These are phyloP conservation scores for Herpetotheres cachinnans DNA, from an alignment of 2,113 vertebrate genomes.

Conservation along the genomic window DNA sequence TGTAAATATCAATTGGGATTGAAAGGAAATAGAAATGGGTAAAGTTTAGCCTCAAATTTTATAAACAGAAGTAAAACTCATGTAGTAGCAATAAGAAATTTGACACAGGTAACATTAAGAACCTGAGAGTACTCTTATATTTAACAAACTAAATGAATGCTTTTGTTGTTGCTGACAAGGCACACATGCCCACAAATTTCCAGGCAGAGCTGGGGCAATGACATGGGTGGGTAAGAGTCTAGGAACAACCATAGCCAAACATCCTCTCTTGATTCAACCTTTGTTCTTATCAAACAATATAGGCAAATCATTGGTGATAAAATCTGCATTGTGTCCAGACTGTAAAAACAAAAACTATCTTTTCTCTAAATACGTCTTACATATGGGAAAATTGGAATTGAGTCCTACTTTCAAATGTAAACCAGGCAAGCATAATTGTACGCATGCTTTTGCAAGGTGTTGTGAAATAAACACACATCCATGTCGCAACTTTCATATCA, in stretches of 20 bases:
- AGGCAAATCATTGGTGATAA: background rate
- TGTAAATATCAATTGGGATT: background rate
- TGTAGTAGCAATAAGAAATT: background rate
- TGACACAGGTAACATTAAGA: background rate
- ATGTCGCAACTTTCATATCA: conserved; percentile 3
- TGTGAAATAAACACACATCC: background rate
- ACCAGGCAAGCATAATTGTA: background rate
- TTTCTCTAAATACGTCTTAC: background rate
- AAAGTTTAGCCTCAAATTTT: background rate
- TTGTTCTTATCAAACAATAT: background rate
- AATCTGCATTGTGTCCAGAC: background rate
- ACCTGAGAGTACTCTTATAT: background rate
- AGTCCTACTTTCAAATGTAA: background rate
- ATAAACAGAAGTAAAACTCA: background rate
- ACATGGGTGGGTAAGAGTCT: background rate
- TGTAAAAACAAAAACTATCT: background rate
- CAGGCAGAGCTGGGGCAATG: background rate
- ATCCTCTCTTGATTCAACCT: background rate
- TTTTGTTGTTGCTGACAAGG: background rate
- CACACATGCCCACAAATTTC: background rate
- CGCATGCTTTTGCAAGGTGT: background rate
- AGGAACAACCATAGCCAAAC: background rate
- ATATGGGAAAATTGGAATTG: fast-evolving
- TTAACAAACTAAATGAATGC: background rate
- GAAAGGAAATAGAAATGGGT: background rate